phyloP scores from a whole-genome alignment of 1,140 invertebrate genomes.

The Dreissena rostriformis region DNA sequence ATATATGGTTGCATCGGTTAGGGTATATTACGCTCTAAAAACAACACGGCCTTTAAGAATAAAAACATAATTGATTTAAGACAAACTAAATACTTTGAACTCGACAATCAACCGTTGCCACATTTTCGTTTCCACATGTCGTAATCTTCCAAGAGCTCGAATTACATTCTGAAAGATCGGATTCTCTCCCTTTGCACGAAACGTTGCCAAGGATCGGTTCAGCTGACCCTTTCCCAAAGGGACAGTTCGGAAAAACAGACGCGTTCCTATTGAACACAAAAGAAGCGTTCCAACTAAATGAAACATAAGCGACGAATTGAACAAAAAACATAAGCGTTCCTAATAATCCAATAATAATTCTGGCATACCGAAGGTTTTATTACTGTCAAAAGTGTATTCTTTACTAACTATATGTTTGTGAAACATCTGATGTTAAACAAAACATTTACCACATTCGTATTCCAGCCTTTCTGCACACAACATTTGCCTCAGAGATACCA shows the following conservation, averaged over 20 bases:
- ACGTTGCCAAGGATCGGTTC: not conserved
- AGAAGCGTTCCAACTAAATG: too few species aligned
- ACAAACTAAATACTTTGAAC: conserved; percentile 13
- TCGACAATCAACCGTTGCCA: conserved; percentile 13
- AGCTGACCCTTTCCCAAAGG: not conserved
- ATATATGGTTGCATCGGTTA: too few species aligned
- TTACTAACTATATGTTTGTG: not conserved
- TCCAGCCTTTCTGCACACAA: conserved; percentile 70
- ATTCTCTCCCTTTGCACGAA: conserved; percentile 2
- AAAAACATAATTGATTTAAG: too few species aligned
- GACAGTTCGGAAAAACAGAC: not conserved
- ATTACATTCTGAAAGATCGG: not conserved
- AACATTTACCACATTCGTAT: conserved; percentile 16
- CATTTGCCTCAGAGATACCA: conserved; percentile 62
- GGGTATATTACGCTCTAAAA: too few species aligned
- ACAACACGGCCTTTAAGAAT: too few species aligned
- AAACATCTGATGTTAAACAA: not conserved
- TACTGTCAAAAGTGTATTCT: not conserved
- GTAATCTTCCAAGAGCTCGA: not conserved
- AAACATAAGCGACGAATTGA: too few species aligned
- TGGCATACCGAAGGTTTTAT: not conserved
- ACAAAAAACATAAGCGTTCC: too few species aligned
- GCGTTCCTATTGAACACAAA: conserved; percentile 32
- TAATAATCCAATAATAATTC: too few species aligned
- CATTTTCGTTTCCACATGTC: not conserved